Conservation (phyloP, 2,113 vertebrate genomes). For the Cryptomyrus ogoouensis region DNA sequence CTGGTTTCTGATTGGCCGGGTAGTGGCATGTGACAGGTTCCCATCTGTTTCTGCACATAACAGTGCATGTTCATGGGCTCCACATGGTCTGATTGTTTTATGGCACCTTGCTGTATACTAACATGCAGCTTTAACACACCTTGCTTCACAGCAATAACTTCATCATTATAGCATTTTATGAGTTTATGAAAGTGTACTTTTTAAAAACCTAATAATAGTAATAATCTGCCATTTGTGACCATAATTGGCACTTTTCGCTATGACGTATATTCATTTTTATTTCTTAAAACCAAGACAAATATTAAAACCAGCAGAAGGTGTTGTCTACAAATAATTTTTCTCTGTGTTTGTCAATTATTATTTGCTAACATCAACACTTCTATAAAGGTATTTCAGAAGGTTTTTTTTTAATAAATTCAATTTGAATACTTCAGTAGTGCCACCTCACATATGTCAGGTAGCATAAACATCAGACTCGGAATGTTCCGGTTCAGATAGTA, state of each 20-base stretch:
- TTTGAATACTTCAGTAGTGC: background rate
- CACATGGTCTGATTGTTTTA: background rate
- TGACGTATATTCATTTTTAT: background rate
- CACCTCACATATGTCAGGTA: background rate
- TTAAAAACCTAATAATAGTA: background rate
- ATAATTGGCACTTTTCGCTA: background rate
- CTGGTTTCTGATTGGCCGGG: background rate
- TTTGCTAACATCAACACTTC: background rate
- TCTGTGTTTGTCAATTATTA: background rate
- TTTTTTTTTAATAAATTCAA: background rate
- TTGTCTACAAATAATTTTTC: background rate
- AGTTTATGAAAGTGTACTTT: background rate
- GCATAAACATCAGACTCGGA: background rate
- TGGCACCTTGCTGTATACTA: background rate
- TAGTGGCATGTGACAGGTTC: background rate
- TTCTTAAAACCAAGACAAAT: background rate
- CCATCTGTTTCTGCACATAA: background rate
- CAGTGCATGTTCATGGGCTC: background rate
- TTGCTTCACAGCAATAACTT: background rate
- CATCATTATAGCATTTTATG: background rate
- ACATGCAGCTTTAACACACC: background rate
- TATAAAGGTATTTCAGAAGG: background rate
- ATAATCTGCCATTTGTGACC: background rate
- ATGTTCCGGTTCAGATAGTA: background rate
- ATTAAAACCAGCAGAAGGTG: background rate